Evolutionary conservation across 92 coral and sea anemone species (phyloP), one percentile per base, ranked within the genome.

Genomic region (Plumapathes pennacea): DNA sequence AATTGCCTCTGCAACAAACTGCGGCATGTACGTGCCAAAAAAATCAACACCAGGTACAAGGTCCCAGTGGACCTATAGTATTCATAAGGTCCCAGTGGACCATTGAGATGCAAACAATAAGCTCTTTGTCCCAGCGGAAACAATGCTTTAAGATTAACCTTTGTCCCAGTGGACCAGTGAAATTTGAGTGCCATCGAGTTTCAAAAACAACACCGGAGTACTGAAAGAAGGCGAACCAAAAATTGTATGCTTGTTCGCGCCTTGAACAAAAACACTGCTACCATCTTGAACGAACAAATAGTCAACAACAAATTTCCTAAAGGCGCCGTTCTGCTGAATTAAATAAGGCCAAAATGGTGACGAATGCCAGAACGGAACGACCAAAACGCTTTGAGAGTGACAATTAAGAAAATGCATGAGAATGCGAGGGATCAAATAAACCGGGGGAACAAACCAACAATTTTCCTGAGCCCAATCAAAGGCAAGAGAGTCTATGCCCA

Each of bases 371-470:
- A 63, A 27, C 5, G 75, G 59, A 39, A 74, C 76, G 5, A 65
- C 75, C 58, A 74, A 46, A 37, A 55, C 28, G 8, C 69, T 79
- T 30, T 56, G 43, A 34, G 57, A 64, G 4, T 39, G 34, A 10
- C 47, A 64, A 14, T 29, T 12, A 10, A 54, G 50, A 38, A 57
- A 25, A 25, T 57, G 83, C 30, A 19, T 15, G 6, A 66, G 23
- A 8, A 37, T 34, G 27, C 33, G 32, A 7, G 46, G 54, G 41
- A 78, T 44, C 3, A 60, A 18, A 2, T 37, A 25, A 1, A 67
- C 46, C 0, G 78, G 78, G 23, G 82, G 88, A 44, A 54, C 78
- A 0, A 74, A 50, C 88, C 88, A 74, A 42, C 73, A 81, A 25
- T 27, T 59, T 68, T 81, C 77, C 34, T 52, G 28, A 4, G 39